These are phyloP conservation scores for Xerus inauris DNA, from an alignment of 2,113 vertebrate genomes.

Conservation along the genomic window DNA sequence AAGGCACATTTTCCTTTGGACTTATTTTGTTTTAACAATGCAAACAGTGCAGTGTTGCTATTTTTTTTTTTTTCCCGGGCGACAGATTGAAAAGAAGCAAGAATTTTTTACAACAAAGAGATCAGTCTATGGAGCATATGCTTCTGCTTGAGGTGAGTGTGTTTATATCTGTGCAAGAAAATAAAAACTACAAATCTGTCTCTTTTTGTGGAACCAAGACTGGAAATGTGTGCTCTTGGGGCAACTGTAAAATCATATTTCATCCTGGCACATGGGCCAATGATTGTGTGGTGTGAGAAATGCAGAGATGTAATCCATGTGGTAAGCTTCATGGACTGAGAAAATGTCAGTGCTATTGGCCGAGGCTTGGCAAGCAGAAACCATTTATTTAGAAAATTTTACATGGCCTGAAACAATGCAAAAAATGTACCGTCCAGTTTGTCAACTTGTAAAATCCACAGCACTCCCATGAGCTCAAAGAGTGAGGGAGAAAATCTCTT, in stretches of 20 bases:
- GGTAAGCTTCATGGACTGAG: conserved; percentile 73
- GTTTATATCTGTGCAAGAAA: conserved; percentile 65
- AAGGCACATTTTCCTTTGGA: conserved; percentile 74
- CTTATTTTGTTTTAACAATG: conserved; percentile 79
- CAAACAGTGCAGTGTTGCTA: conserved; percentile 61
- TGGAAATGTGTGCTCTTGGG: conserved; percentile 71
- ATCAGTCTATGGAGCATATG: background rate
- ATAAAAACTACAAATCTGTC: conserved; percentile 67
- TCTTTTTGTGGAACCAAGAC: conserved; percentile 66
- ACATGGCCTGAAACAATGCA: conserved; percentile 78
- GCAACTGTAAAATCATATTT: conserved; percentile 77
- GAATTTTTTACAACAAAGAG: conserved; percentile 59
- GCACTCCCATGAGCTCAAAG: conserved; percentile 57
- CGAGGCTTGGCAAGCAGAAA: conserved; percentile 80
- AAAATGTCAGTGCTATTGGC: conserved; percentile 68
- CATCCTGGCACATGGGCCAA: conserved; percentile 76
- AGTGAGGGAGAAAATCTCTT: conserved; percentile 1
- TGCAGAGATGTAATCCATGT: conserved; percentile 76
- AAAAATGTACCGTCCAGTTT: conserved; percentile 81
- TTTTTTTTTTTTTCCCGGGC: background rate
- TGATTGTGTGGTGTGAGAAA: conserved; percentile 76
- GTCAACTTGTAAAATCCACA: conserved; percentile 73
- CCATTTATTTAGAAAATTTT: conserved; percentile 83
- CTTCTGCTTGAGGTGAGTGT: conserved; percentile 41
- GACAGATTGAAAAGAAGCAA: conserved; percentile 49